Base-by-base conservation (phyloP, 2,888 invertebrate genomes). In the Thymelicus lineola region DNA sequence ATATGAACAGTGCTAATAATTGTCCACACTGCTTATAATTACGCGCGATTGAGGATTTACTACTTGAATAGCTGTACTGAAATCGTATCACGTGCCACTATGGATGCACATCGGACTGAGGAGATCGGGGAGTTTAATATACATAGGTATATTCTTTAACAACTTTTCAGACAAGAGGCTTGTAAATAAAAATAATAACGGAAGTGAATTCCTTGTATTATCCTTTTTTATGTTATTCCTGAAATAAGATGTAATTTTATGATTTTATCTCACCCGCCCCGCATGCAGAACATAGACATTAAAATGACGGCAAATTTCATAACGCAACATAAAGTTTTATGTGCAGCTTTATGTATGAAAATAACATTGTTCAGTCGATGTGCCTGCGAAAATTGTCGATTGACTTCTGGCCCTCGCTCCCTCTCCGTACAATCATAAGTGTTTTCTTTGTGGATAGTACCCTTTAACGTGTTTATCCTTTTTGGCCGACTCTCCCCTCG, bases 401-500 rank as follows among this genome's bases (percentile, higher is more conserved):
- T 87, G 89, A 87, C 90, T 89, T 84, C 80, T 79, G 82, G 79
- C 82, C 82, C 70, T 74, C 79, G 75, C 75, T 74, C 73, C 75
- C 76, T 79, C 80, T 59, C 80, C 81, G 81, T 84, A 86, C 88
- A 88, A 83, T 86, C 85, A 82, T 84, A 86, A 92, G 91, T 92
- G 91, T 91, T 93, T 91, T 91, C 92, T 91, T 90, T 91, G 90
- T 87, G 90, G 89, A 91, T 90, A 86, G 86, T 84, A 87, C 90
- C 91, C 91, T 91, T 91, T 91, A 90, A 91, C 90, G 85, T 90
- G 90, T 90, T 91, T 91, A 90, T 90, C 91, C 90, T 84, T 88
- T 87, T 87, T 85, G 84, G 86, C 81, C 86, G 82, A 83, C 79
- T 79, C 84, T 84, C 90, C 88, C 88, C 86, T 83, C 76, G 63